Conservation (phyloP, 2,113 vertebrate genomes). For the Actenoides hombroni region DNA sequence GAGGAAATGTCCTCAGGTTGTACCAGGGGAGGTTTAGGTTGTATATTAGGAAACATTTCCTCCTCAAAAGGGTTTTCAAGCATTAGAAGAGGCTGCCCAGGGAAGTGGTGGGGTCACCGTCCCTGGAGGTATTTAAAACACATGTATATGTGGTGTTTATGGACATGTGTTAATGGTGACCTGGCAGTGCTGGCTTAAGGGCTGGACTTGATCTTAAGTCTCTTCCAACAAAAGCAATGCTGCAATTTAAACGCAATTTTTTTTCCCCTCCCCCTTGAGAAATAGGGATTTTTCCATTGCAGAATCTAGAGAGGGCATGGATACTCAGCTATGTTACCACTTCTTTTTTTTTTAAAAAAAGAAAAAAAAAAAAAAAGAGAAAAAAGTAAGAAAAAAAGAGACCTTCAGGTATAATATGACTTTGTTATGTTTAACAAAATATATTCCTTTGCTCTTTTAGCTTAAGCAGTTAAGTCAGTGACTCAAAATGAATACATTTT, state of each 20-base stretch:
- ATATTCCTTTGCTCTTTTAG: background rate
- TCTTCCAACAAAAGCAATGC: background rate
- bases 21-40: too few species aligned
- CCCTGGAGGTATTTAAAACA: background rate
- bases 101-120: too few species aligned
- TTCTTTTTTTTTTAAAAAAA: too few species aligned
- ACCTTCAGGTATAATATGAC: background rate
- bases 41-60: too few species aligned
- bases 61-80: too few species aligned
- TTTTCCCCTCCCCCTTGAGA: background rate
- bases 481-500: conserved; percentile 10
- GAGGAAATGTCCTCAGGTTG: too few species aligned
- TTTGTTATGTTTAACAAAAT: background rate
- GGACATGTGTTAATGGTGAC: background rate
- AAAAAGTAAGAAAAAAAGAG: background rate
- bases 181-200: background rate
- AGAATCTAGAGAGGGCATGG: background rate
- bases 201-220: background rate
- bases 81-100: background rate
- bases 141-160: background rate
- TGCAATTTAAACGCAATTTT: background rate
- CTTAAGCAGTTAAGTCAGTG: background rate
- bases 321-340: background rate
- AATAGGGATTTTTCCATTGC: background rate
- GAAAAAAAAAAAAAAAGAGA: background rate